phyloP scores from a whole-genome alignment of 2,113 vertebrate genomes.

The Malurus cyaneus region DNA sequence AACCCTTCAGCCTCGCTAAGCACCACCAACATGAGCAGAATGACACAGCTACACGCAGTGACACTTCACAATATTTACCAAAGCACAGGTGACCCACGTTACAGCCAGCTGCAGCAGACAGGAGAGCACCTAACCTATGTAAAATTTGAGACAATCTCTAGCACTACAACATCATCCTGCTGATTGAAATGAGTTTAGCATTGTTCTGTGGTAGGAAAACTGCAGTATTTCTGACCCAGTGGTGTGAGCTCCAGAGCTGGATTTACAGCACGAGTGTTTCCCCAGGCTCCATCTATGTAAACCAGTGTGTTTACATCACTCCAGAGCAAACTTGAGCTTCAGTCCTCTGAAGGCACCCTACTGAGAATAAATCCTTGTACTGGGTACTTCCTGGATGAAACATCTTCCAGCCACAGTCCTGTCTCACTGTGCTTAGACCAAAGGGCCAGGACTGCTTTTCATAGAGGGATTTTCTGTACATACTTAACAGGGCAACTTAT shows the following conservation, averaged over 20 bases:
- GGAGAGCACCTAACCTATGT: background rate
- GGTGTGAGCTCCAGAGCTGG: background rate
- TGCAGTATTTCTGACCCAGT: background rate
- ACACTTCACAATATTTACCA: background rate
- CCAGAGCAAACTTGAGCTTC: background rate
- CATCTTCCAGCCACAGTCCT: background rate
- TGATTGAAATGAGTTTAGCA: background rate
- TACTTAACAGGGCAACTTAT: background rate
- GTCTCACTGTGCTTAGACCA: background rate
- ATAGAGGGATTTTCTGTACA: no score
- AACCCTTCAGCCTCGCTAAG: background rate
- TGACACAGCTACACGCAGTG: background rate
- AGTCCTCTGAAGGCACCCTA: background rate
- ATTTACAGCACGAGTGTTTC: background rate
- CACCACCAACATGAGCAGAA: background rate
- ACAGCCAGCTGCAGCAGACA: background rate
- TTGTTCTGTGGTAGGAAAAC: background rate
- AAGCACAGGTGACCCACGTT: background rate
- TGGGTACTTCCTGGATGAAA: background rate
- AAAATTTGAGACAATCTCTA: background rate
- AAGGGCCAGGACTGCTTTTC: background rate
- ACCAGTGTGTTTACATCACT: background rate
- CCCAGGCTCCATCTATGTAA: background rate
- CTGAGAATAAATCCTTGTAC: background rate
- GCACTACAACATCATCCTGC: background rate